These are phyloP conservation scores for Lates calcarifer DNA, from an alignment of 2,113 vertebrate genomes.

Conservation along the genomic window DNA sequence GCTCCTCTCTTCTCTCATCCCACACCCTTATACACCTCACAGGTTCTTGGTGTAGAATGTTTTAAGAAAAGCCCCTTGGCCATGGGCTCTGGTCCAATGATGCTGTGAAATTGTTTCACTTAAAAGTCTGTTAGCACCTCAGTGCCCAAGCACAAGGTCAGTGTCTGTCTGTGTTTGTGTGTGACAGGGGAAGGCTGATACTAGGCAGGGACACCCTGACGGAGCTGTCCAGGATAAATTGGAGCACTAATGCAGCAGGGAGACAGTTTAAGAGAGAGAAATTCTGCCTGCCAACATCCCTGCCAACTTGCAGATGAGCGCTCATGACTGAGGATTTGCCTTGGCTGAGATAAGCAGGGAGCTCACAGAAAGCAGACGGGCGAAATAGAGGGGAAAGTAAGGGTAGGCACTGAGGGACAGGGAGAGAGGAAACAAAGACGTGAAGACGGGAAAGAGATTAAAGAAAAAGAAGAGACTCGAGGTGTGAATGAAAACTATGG, in stretches of 20 bases:
- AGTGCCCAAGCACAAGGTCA: slow-evolving; percentile 33
- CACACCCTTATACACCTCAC: background rate
- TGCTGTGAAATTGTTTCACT: background rate
- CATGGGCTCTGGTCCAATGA: background rate
- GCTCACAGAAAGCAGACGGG: slow-evolving; percentile 37
- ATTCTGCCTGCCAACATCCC: slow-evolving; percentile 38
- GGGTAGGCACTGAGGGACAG: slow-evolving; percentile 86
- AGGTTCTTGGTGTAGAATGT: background rate
- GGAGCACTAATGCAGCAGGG: slow-evolving; percentile 7
- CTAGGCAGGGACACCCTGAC: slow-evolving; percentile 91
- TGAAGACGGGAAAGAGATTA: slow-evolving; percentile 52
- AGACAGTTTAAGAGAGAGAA: slow-evolving; percentile 24
- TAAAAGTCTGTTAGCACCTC: slow-evolving; percentile 7
- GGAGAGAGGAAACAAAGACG: slow-evolving; percentile 74
- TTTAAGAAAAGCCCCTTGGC: background rate
- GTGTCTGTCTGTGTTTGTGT: slow-evolving; percentile 38
- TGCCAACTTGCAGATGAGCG: slow-evolving; percentile 71
- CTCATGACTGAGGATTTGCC: slow-evolving; percentile 84
- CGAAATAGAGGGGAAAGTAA: slow-evolving; percentile 21
- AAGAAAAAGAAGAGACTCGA: slow-evolving; percentile 23
- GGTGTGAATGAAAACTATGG: slow-evolving; percentile 59
- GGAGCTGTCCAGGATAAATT: slow-evolving; percentile 59
- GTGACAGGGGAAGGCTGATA: slow-evolving; percentile 72
- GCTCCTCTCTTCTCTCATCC: slow-evolving; percentile 10
- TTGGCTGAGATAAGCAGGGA: slow-evolving; percentile 79